A percentile compares a stretch with the other conserved stretches of the same genome.
Evolutionary conservation across 2,113 vertebrate species (phyloP).

Genomic region (Ictalurus furcatus): DNA sequence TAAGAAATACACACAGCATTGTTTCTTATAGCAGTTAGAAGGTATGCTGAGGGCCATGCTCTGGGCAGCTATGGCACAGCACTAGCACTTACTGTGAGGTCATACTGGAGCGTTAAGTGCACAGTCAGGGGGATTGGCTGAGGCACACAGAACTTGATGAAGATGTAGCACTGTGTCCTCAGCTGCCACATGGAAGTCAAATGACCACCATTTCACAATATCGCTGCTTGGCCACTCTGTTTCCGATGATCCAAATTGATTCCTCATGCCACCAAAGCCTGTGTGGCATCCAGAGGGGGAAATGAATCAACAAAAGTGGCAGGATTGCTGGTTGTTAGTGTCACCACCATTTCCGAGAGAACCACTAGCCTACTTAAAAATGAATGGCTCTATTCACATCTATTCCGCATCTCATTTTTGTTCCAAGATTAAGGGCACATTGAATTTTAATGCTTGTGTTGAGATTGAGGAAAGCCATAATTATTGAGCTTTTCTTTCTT

Average conservation of each 20-base stretch:
- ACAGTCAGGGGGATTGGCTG: slow-evolving; percentile 51
- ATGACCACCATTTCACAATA: slow-evolving; percentile 29
- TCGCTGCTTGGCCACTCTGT: slow-evolving; percentile 11
- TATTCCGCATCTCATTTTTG: slow-evolving; percentile 1
- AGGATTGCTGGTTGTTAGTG: slow-evolving; percentile 16
- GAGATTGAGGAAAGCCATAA: neutral
- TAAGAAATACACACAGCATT: slow-evolving; percentile 6
- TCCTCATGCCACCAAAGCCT: slow-evolving; percentile 10
- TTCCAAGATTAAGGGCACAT: neutral
- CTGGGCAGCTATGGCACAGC: slow-evolving; percentile 41
- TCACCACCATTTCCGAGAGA: slow-evolving; percentile 9
- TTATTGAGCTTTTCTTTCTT: neutral
- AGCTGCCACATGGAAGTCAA: slow-evolving; percentile 41
- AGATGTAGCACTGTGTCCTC: slow-evolving; percentile 38
- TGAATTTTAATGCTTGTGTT: neutral
- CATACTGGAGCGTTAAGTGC: neutral
- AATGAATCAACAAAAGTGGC: slow-evolving; percentile 35
- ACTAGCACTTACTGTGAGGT: slow-evolving; percentile 24
- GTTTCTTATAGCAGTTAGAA: slow-evolving; percentile 24
- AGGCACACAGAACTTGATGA: slow-evolving; percentile 27
- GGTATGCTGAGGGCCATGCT: slow-evolving; percentile 44
- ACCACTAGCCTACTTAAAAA: neutral
- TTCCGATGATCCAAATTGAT: slow-evolving; percentile 22
- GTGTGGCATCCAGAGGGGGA: neutral
- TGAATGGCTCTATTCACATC: slow-evolving; percentile 23